phyloP scores from a whole-genome alignment of 2,113 vertebrate genomes.

The Salvelinus namaycush region DNA sequence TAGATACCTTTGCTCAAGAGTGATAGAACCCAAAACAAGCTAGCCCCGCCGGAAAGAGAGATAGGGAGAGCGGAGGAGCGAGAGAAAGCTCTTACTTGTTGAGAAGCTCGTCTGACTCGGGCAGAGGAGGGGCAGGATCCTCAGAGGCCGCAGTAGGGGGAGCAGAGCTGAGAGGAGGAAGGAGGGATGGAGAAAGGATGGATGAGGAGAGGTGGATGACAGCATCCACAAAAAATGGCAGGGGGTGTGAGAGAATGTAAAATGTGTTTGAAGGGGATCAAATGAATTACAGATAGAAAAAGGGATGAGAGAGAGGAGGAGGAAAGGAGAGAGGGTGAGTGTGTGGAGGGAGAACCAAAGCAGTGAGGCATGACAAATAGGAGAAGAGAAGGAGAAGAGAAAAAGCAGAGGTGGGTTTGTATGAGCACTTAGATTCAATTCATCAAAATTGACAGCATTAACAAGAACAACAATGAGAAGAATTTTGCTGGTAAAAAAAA shows the following conservation, averaged over 20 bases:
- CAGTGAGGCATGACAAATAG: slow-evolving; percentile 5
- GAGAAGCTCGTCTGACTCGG: slow-evolving; percentile 89
- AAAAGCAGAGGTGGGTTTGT: slow-evolving; percentile 65
- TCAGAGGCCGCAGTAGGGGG: slow-evolving; percentile 77
- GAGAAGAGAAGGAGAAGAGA: slow-evolving; percentile 15
- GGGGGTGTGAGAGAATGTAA: too few species aligned
- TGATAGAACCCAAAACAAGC: neutral
- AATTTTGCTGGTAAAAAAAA: slow-evolving; percentile 1
- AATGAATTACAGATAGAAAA: slow-evolving; percentile 14
- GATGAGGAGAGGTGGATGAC: neutral
- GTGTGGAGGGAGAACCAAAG: slow-evolving; percentile 13
- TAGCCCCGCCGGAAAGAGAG: neutral
- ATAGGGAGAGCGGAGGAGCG: neutral
- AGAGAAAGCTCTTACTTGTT: slow-evolving; percentile 84
- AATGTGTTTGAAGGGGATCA: neutral
- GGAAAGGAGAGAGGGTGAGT: slow-evolving; percentile 16
- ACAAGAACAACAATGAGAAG: slow-evolving; percentile 28
- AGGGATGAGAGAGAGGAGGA: slow-evolving; percentile 23
- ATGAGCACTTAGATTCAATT: slow-evolving; percentile 43
- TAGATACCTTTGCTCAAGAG: neutral
- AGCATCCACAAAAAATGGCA: too few species aligned
- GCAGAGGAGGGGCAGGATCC: slow-evolving; percentile 84
- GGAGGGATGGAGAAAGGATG: slow-evolving; percentile 12
- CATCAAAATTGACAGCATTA: slow-evolving; percentile 28
- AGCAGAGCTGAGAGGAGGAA: slow-evolving; percentile 70